A percentile compares a stretch with the other conserved stretches of the same genome.
Conservation (phyloP, 1,140 invertebrate genomes). For the Papilio aristodemus region DNA sequence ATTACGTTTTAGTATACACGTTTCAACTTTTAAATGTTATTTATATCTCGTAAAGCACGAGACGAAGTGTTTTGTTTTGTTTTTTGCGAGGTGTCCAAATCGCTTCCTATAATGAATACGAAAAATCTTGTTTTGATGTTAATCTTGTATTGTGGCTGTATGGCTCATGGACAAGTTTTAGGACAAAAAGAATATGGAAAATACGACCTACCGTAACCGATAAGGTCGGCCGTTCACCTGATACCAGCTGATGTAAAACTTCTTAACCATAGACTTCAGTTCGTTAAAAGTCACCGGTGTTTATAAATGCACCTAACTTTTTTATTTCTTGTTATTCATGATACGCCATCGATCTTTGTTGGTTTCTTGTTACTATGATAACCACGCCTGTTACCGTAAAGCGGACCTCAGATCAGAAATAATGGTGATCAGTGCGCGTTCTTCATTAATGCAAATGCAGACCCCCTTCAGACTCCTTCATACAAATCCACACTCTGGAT, state of each 20-base stretch:
- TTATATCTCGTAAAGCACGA: constrained; percentile 13
- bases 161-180: constrained; percentile 21
- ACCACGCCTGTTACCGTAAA: background rate
- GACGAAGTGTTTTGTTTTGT: constrained; percentile 15
- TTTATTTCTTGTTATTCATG: background rate
- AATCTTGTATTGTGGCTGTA: constrained; percentile 6
- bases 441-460: no score
- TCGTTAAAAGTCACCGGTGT: background rate
- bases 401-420: background rate
- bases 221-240: constrained; percentile 27
- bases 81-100: background rate
- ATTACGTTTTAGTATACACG: background rate
- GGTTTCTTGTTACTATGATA: background rate
- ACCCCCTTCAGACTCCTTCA: no score
- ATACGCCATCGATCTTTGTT: background rate
- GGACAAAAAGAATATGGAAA: constrained; percentile 18
- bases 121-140: constrained; percentile 20
- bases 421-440: background rate
- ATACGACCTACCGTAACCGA: constrained; percentile 17
- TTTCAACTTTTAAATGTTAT: constrained; percentile 9
- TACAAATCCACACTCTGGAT: background rate
- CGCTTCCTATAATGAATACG: constrained; percentile 19
- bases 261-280: background rate
- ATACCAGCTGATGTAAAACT: constrained; percentile 24
- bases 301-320: background rate